These are phyloP conservation scores for Maniola hyperantus DNA, from an alignment of 2,888 invertebrate genomes.

Conservation along the genomic window DNA sequence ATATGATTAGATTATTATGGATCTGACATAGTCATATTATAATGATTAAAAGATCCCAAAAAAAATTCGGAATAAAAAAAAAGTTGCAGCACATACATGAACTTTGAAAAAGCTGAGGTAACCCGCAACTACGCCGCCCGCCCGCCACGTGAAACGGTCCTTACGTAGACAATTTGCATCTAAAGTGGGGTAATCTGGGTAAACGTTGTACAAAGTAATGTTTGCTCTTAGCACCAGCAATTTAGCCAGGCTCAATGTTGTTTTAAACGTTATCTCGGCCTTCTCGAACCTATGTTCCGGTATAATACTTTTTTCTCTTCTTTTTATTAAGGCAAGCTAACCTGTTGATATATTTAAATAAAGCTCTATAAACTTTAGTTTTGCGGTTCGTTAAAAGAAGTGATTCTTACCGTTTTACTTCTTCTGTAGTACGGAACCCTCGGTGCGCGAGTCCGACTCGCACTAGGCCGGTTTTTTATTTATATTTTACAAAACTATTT, in stretches of 20 bases:
- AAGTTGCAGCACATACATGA: background rate
- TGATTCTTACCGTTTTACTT: too few relatives aligned
- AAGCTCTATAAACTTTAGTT: too few relatives aligned
- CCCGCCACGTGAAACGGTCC: constrained; percentile 45
- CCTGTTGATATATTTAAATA: too few relatives aligned
- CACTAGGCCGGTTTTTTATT: too few relatives aligned
- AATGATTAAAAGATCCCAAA: too few relatives aligned
- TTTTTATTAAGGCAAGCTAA: background rate
- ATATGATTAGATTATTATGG: too few relatives aligned
- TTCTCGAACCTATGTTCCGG: background rate
- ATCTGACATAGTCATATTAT: too few relatives aligned
- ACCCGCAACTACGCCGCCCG: constrained; percentile 4
- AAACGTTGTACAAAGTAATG: constrained; percentile 34
- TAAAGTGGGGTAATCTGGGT: constrained; percentile 69
- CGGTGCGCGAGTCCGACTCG: too few relatives aligned
- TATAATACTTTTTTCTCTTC: background rate
- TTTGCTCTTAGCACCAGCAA: constrained; percentile 32
- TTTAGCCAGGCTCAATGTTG: constrained; percentile 8
- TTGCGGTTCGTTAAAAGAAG: too few relatives aligned
- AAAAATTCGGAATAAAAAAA: too few relatives aligned
- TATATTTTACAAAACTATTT: too few relatives aligned
- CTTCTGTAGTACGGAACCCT: too few relatives aligned
- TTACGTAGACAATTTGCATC: constrained; percentile 66
- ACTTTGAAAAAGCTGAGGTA: constrained; percentile 1
- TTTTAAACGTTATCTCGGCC: constrained; percentile 9